Evolutionary conservation across 2,113 vertebrate genomes (phyloP).

Genomic region (Phoxinus phoxinus): DNA sequence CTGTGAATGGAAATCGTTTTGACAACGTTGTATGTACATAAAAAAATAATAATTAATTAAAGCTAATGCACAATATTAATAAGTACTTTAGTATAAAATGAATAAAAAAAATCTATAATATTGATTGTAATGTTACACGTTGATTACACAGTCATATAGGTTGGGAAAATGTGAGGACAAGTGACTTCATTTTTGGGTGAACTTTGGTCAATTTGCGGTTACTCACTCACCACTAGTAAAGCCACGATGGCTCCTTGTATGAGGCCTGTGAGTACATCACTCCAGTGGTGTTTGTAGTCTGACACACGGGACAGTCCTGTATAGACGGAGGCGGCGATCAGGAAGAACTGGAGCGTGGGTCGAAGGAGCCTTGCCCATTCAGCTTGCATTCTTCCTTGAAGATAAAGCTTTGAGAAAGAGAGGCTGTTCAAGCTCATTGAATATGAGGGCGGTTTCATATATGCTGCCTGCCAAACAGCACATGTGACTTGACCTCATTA

Average conservation of each 20-base stretch:
- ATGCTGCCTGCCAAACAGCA: not conserved
- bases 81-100: no score
- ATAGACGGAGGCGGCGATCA: slow-evolving; percentile 86
- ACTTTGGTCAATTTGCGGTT: no score
- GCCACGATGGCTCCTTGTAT: slow-evolving; percentile 91
- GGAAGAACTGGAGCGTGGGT: slow-evolving; percentile 91
- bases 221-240: slow-evolving; percentile 85
- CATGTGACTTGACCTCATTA: not conserved
- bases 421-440: not conserved
- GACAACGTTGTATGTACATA: no score
- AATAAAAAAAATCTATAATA: no score
- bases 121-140: no score
- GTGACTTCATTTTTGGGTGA: no score
- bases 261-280: slow-evolving; percentile 91
- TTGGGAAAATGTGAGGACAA: no score
- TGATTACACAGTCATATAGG: no score
- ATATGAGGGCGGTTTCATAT: not conserved
- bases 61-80: no score
- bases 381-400: slow-evolving; percentile 89
- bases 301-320: slow-evolving; percentile 95
- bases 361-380: slow-evolving; percentile 92
- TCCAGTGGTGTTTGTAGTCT: slow-evolving; percentile 98
- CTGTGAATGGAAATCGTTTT: no score
- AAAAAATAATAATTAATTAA: no score
- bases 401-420: slow-evolving; percentile 82